phyloP scores from a whole-genome alignment of 2,113 vertebrate species.

The Axis porcinus region DNA sequence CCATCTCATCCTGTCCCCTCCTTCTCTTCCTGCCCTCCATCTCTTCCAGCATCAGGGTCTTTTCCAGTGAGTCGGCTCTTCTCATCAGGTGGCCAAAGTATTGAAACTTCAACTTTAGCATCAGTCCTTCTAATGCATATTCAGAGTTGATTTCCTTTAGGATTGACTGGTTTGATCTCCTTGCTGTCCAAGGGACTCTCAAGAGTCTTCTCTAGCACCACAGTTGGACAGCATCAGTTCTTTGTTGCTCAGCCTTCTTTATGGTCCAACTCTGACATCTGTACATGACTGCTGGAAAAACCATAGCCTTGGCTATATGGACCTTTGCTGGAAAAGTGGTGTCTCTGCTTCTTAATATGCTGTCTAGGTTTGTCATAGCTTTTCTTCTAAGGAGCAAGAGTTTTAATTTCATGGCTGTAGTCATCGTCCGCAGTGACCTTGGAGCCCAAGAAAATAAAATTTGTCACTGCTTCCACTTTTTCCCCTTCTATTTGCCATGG shows the following conservation, averaged over 20 bases:
- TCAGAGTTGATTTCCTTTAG: not conserved
- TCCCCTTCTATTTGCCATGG: not conserved
- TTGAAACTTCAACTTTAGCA: not conserved
- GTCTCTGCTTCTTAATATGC: not conserved
- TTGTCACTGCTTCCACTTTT: not conserved
- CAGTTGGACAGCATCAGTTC: not conserved
- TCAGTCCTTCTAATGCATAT: not conserved
- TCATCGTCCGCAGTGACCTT: not conserved
- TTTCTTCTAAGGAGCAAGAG: not conserved
- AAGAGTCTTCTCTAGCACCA: not conserved
- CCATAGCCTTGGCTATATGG: not conserved
- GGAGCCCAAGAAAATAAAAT: not conserved
- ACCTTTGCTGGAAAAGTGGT: not conserved
- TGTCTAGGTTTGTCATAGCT: not conserved
- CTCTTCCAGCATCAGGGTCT: not conserved
- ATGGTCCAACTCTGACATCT: not conserved
- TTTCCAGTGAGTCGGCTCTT: not conserved
- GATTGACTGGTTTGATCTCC: not conserved
- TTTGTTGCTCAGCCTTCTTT: not conserved
- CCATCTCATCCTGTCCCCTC: not conserved
- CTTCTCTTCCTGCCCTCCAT: not conserved
- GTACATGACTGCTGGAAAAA: not conserved
- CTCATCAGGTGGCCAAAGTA: not conserved
- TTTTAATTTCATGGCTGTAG: not conserved
- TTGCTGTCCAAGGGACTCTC: not conserved